A percentile compares a stretch with the other conserved stretches of the same genome.
phyloP scores from a whole-genome alignment of 2,797 vertebrate species.

The Sebastes baramenuke region DNA sequence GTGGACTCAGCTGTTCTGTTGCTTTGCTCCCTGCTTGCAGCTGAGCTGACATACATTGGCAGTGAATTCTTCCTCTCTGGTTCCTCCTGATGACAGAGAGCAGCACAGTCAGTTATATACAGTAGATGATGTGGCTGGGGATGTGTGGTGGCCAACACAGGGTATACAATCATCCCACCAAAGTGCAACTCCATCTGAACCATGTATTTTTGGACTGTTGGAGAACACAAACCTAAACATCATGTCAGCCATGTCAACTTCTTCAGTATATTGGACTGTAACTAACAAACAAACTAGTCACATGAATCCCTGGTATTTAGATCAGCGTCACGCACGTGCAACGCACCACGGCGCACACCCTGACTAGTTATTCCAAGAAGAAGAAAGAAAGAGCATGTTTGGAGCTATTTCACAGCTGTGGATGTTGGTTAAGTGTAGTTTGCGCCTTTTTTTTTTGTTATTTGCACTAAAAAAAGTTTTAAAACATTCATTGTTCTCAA shows the following conservation, averaged over 20 bases:
- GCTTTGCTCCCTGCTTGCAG: conserved; percentile 50
- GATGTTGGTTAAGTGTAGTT: too few species aligned
- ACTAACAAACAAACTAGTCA: too few species aligned
- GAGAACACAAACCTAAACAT: not conserved
- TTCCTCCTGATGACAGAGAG: conserved; percentile 71
- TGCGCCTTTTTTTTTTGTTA: too few species aligned
- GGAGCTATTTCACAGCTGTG: too few species aligned
- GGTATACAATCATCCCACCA: not conserved
- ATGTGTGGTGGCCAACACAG: not conserved
- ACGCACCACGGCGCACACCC: too few species aligned
- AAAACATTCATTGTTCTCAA: too few species aligned
- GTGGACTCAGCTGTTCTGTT: conserved; percentile 53
- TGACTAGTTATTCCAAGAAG: too few species aligned
- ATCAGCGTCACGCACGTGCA: too few species aligned
- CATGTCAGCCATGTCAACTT: not conserved
- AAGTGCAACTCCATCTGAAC: not conserved
- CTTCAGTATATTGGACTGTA: not conserved
- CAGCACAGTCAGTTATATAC: not conserved
- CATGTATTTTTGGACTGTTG: not conserved
- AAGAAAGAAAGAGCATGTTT: too few species aligned
- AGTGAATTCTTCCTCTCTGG: conserved; percentile 60
- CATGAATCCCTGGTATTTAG: not conserved
- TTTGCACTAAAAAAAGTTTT: too few species aligned
- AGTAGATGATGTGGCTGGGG: not conserved
- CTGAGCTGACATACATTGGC: conserved; percentile 47